Evolutionary conservation across 2,113 vertebrate species (phyloP).

Genomic region (Dipodomys stephensi): DNA sequence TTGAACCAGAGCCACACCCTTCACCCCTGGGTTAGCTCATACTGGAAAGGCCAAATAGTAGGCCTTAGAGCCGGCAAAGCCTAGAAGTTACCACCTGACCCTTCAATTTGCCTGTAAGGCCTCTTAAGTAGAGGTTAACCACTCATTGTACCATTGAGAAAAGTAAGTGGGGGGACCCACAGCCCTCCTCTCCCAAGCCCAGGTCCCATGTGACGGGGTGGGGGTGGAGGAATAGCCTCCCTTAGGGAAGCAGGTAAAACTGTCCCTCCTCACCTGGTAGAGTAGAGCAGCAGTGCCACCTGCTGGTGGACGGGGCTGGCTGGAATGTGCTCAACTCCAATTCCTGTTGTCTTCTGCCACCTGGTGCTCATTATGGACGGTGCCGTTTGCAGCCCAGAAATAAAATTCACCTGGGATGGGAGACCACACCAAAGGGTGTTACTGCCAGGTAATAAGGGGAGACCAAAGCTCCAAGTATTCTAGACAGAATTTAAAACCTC

Average conservation of each 20-base stretch:
- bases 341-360: slow-evolving; percentile 51
- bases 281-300: slow-evolving; percentile 34
- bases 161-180: neutral
- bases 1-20: neutral
- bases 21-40: too few relatives aligned
- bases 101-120: neutral
- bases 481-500: neutral
- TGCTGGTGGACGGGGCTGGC: neutral
- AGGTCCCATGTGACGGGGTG: too few relatives aligned
- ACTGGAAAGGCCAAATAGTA: neutral
- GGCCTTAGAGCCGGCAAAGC: neutral
- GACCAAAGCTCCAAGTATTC: fast-evolving
- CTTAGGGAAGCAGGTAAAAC: neutral
- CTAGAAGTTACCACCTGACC: neutral
- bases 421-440: fast-evolving
- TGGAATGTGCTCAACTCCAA: fast-evolving
- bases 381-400: fast-evolving
- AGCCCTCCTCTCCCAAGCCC: neutral
- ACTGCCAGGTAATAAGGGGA: fast-evolving
- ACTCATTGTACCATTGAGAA: neutral
- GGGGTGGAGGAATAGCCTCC: neutral
- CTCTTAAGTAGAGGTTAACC: neutral
- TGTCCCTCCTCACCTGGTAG: neutral
- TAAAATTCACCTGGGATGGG: fast-evolving
- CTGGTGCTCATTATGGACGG: neutral